These are phyloP conservation scores for Ectemnius continuus DNA, from an alignment of 2,888 invertebrate species.

Conservation along the genomic window DNA sequence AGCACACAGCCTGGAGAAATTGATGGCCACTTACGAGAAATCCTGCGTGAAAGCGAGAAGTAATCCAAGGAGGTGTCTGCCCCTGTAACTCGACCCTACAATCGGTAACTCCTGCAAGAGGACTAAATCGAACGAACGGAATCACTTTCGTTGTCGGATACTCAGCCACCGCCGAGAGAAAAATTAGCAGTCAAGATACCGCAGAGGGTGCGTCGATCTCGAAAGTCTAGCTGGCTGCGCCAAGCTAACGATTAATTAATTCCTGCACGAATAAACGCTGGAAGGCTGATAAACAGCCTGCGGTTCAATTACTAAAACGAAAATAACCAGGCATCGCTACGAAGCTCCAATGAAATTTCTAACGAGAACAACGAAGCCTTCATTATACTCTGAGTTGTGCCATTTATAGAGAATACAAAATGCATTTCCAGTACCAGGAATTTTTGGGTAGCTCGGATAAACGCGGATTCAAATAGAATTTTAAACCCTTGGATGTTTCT, in stretches of 20 bases:
- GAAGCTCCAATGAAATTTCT: no score
- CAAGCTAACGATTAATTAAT: not conserved
- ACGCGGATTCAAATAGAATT: no score
- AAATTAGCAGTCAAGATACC: conserved; percentile 26
- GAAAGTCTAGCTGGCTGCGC: conserved; percentile 8
- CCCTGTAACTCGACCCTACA: conserved; percentile 43
- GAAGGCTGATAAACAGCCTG: no score
- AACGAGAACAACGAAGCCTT: no score
- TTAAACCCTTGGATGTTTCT: no score
- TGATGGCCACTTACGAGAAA: conserved; percentile 21
- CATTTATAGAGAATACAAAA: no score
- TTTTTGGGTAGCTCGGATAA: no score
- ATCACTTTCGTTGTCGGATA: conserved; percentile 40
- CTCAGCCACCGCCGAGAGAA: conserved; percentile 14
- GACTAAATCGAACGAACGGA: conserved; percentile 32
- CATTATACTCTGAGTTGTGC: no score
- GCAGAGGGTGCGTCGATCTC: conserved; percentile 22
- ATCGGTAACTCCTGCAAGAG: conserved; percentile 37
- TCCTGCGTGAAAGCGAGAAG: conserved; percentile 54
- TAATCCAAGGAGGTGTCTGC: conserved; percentile 42
- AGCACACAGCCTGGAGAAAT: conserved; percentile 45
- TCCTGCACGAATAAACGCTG: no score
- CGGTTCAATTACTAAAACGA: no score
- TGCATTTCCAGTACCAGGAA: no score
- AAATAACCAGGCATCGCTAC: no score